Percentiles rank a stretch among this genome's conserved stretches.
Evolutionary conservation across 2,113 vertebrate species (phyloP).

Genomic region (Illadopsis cleaveri): DNA sequence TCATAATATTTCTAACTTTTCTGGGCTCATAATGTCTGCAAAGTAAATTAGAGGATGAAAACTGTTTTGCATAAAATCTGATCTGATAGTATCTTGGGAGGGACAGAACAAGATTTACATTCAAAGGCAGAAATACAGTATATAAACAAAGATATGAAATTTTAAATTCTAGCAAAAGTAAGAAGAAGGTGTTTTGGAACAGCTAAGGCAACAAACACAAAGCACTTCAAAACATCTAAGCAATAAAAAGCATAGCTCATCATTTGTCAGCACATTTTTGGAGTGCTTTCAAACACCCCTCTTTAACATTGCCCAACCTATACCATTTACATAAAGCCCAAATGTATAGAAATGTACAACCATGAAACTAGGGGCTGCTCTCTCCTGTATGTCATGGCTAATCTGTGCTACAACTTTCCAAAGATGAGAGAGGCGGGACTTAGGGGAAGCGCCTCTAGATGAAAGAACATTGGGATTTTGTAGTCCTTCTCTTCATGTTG

Average conservation of each 20-base stretch:
- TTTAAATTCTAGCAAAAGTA: background rate
- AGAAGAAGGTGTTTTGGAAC: background rate
- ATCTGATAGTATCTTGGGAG: background rate
- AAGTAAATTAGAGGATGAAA: background rate
- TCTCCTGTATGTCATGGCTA: background rate
- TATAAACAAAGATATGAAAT: background rate
- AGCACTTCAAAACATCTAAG: background rate
- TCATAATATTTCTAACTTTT: background rate
- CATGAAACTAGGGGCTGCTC: background rate
- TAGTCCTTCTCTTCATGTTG: background rate
- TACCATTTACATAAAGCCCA: background rate
- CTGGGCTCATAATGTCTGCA: background rate
- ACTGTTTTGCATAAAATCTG: background rate
- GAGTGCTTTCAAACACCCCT: background rate
- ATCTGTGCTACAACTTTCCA: background rate
- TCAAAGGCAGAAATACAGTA: background rate
- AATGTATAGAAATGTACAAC: background rate
- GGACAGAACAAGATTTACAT: background rate
- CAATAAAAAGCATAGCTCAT: background rate
- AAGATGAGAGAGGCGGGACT: fast-evolving
- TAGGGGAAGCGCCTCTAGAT: background rate
- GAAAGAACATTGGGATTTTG: background rate
- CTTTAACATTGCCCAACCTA: background rate
- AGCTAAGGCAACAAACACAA: background rate
- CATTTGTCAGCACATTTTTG: background rate